These are phyloP conservation scores for Lapara coniferarum DNA, from an alignment of 2,888 invertebrate species.

Conservation along the genomic window DNA sequence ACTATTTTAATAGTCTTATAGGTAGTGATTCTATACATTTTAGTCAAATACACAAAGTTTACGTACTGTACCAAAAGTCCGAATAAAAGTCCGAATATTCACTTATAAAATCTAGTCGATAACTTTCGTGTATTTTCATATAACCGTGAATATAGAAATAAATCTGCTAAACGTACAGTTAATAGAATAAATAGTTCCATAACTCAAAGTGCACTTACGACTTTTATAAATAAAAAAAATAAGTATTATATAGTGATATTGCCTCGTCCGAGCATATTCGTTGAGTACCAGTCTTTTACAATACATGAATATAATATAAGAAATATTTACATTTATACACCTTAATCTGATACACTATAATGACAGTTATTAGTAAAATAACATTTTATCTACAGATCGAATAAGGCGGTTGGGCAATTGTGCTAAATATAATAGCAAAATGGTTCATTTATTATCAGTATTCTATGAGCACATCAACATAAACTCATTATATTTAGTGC, in stretches of 20 bases:
- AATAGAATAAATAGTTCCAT: slow-evolving; percentile 76
- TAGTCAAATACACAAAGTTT: slow-evolving; percentile 3
- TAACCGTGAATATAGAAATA: slow-evolving; percentile 33
- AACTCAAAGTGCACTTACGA: slow-evolving; percentile 82
- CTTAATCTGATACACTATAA: slow-evolving; percentile 74
- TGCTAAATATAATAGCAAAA: slow-evolving; percentile 45
- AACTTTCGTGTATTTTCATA: slow-evolving; percentile 32
- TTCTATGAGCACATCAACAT: slow-evolving; percentile 12
- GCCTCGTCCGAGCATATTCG: slow-evolving; percentile 70
- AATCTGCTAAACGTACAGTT: slow-evolving; percentile 57
- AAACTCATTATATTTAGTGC: slow-evolving; percentile 12
- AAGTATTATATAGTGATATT: slow-evolving; percentile 73
- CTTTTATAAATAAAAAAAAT: slow-evolving; percentile 68
- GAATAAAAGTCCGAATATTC: slow-evolving; percentile 24
- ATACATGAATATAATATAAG: slow-evolving; percentile 64
- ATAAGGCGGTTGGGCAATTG: slow-evolving; percentile 58
- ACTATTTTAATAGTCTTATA: too few relatives aligned
- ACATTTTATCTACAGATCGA: slow-evolving; percentile 78
- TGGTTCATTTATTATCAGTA: slow-evolving; percentile 28
- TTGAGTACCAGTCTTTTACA: slow-evolving; percentile 72
- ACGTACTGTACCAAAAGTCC: slow-evolving; percentile 14
- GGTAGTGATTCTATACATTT: slow-evolving; percentile 1
- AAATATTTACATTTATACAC: slow-evolving; percentile 81
- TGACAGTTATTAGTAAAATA: slow-evolving; percentile 73
- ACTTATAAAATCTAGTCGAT: slow-evolving; percentile 37